Evolutionary conservation across 2,888 invertebrate species (phyloP), one percentile per base, ranked within the genome.

Genomic region (Rhingia campestris): DNA sequence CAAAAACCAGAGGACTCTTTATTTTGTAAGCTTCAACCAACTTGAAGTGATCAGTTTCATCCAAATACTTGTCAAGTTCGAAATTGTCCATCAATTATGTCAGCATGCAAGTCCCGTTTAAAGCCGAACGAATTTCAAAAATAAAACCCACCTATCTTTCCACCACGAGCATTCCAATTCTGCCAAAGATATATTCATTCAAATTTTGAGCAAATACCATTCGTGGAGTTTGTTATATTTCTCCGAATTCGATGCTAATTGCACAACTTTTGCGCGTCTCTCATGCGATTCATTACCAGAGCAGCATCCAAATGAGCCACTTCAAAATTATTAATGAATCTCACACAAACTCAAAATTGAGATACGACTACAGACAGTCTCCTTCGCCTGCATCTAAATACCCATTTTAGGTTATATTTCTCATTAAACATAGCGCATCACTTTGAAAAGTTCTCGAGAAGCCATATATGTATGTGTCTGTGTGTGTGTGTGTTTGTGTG

Each of bases 301-400:
- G 47, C 45, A 56, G 32, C 53, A 63, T 64, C 58, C 63, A 81
- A 81, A 76, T 30, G 75, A 72, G 70, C 59, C 59, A 70, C 66
- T 81, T 76, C 53, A 72, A 77, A 81, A 72, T 77, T 72, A 81
- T 81, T 72, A 81, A 81, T 81, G 77, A 72, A 47, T 67, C 77
- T 7, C 37, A 49, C 56, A 51, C 63, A 58, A 53, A 61, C 53
- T 53, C 14, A 39, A 32, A 59, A 37, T 39, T 7, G 6, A 69
- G 12, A 61, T n/a, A 6, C 22, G 9, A 70, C 22, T 22, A 7
- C 10, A 30, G 30, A 10, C 30, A 49, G 22, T 14, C 7, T 1
- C 10, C 7, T 9, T 4, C 22, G 5, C 30, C 22, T 9, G 10
- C 9, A 7, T 3, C 7, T 9, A 47, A 53, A 51, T 43, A 58